Conservation (phyloP, 2,888 invertebrate species). For the Flabesymbios commensalis region DNA sequence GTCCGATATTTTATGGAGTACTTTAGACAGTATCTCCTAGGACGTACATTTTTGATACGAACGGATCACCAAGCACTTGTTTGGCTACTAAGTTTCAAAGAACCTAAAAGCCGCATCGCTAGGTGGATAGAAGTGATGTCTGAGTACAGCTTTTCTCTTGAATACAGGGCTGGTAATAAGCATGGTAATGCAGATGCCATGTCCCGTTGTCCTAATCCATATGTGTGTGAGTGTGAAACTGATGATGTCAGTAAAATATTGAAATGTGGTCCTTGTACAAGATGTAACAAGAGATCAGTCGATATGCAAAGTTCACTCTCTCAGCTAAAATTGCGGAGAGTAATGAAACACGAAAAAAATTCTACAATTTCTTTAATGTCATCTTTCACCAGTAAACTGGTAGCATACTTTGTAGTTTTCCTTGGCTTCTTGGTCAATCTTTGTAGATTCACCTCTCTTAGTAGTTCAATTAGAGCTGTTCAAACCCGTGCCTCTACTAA, state of each 20-base stretch:
- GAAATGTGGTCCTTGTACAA: slow-evolving; percentile 1
- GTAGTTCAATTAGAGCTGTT: no score
- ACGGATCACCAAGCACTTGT: slow-evolving; percentile 37
- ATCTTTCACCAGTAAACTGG: no score
- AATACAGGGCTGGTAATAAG: background rate
- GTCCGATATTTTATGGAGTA: slow-evolving; percentile 30
- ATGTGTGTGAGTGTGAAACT: background rate
- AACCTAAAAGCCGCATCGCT: slow-evolving; percentile 22
- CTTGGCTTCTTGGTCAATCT: no score
- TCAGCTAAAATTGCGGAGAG: background rate
- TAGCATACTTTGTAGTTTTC: no score
- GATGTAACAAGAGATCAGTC: background rate
- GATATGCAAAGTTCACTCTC: background rate
- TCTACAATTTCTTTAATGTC: no score
- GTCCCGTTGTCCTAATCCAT: background rate
- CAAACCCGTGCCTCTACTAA: no score
- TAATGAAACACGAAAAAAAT: no score
- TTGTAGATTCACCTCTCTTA: no score
- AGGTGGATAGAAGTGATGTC: slow-evolving; percentile 9
- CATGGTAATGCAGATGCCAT: slow-evolving; percentile 3
- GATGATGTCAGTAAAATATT: background rate
- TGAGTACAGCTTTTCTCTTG: background rate
- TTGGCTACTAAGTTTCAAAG: slow-evolving; percentile 28
- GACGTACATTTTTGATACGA: slow-evolving; percentile 28
- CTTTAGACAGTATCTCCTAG: slow-evolving; percentile 36